Evolutionary conservation across 2,113 vertebrate genomes (phyloP).

Genomic region (Caretta caretta): DNA sequence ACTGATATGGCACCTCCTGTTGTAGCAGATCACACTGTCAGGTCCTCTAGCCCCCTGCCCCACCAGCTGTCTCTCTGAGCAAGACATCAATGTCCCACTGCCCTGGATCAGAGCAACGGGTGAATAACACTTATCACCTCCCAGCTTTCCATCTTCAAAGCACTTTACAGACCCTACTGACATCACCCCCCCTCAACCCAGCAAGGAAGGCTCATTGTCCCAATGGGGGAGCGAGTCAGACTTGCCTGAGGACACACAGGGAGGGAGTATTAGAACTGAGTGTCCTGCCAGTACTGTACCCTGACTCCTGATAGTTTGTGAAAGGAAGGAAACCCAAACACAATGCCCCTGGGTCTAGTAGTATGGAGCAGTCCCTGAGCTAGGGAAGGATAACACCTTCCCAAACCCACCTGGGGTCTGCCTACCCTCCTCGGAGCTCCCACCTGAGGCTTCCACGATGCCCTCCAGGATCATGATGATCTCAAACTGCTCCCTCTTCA

Average conservation of each 20-base stretch:
- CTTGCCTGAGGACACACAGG: background rate
- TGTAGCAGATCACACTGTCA: background rate
- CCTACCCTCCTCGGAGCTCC: rapidly evolving
- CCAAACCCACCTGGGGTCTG: rapidly evolving
- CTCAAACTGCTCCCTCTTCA: conserved; percentile 82
- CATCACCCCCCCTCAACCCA: background rate
- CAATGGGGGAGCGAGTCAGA: background rate
- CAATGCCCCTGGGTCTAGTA: too few relatives aligned
- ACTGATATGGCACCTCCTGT: background rate
- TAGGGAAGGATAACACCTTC: rapidly evolving
- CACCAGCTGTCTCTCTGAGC: background rate
- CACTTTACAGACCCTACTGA: background rate
- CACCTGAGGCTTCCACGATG: conserved; percentile 87
- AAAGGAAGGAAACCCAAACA: background rate
- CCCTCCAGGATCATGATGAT: conserved; percentile 89
- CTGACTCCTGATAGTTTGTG: background rate
- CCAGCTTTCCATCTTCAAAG: background rate
- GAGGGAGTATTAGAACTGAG: background rate
- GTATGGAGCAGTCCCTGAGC: too few relatives aligned
- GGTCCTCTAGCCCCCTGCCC: background rate
- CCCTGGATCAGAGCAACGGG: rapidly evolving
- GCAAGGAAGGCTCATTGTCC: background rate
- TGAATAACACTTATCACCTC: background rate
- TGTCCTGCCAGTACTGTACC: background rate
- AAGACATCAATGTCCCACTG: too few relatives aligned